Evolutionary conservation across 2,113 vertebrate genomes (phyloP).

Genomic region (Callionymus lyra): DNA sequence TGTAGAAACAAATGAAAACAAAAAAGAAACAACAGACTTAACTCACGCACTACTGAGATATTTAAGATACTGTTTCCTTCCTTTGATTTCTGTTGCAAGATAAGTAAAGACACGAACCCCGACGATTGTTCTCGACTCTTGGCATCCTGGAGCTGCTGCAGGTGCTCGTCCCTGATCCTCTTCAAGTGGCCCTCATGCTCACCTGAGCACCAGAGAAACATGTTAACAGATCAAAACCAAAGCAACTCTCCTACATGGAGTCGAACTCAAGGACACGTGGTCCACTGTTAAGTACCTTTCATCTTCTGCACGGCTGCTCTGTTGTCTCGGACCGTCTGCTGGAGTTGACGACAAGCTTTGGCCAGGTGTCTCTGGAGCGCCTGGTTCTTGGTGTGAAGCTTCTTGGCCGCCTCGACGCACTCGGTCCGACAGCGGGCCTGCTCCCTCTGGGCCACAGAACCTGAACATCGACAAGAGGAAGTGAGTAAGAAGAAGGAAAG

Average conservation of each 20-base stretch:
- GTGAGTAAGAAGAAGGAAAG: too few species aligned
- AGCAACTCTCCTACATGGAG: neutral
- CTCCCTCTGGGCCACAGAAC: constrained; percentile 32
- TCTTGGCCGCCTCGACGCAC: constrained; percentile 61
- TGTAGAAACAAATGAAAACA: too few species aligned
- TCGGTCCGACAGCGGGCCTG: constrained; percentile 49
- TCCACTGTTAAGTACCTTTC: constrained; percentile 57
- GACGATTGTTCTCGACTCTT: constrained; percentile 29
- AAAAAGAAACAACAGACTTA: too few species aligned
- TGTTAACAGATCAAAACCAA: constrained; percentile 1
- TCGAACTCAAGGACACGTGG: too few species aligned
- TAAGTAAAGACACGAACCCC: constrained; percentile 37
- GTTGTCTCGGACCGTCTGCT: constrained; percentile 70
- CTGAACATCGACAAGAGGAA: constrained; percentile 21
- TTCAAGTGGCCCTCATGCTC: constrained; percentile 50
- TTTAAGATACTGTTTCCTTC: too few species aligned
- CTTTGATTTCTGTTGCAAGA: neutral
- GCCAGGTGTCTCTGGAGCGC: constrained; percentile 76
- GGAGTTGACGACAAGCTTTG: constrained; percentile 71
- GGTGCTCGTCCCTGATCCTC: constrained; percentile 41
- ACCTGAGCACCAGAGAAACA: constrained; percentile 28
- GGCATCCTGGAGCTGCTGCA: constrained; percentile 40
- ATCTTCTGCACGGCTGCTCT: constrained; percentile 62
- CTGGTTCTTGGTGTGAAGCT: constrained; percentile 72
- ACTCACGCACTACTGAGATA: too few species aligned